Evolutionary conservation across 2,888 invertebrate species (phyloP), one percentile per base, ranked within the genome.

Genomic region (Cinara cedri): DNA sequence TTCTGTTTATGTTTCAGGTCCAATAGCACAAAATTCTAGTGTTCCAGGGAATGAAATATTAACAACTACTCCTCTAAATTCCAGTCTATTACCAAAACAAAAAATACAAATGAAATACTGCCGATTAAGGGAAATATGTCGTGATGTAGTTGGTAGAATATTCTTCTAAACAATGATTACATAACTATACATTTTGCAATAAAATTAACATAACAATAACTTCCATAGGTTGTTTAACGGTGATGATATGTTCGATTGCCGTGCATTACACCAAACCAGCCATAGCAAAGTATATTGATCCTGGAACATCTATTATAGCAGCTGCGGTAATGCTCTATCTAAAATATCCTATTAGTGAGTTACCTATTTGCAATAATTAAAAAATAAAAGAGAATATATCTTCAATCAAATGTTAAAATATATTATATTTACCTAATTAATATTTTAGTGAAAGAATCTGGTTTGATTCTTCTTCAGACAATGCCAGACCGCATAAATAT

Each of bases 401-500:
- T 34, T 34, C 34, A 34, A 6, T 34, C 34, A 34, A 34, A 34
- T 34, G 3, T 34, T 34, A 34, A 34, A 34, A 34, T 34, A 34
- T 34, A 34, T 34, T n/a, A n/a, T n/a, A n/a, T n/a, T n/a, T n/a
- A n/a, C n/a, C n/a, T n/a, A n/a, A n/a, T 68, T 82, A 70, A 82
- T 82, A 83, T 86, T 86, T 57, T 87, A 96, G 95, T 96, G 90
- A 93, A 93, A 83, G 93, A 96, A 85, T 94, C 96, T 14, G 93
- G 95, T 6, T 86, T 94, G 78, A 95, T 97, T 84, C 88, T 97
- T 0, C 88, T 97, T 24, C 96, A 97, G 87, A 97, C 96, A 1
- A 96, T 97, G 81, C 97, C 97, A 0, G 93, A 91, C 83, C 92
- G 95, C 16, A 92, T 97, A 82, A 92, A 96, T 84, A 91, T 94